Evolutionary conservation across 1,140 invertebrate genomes (phyloP), one percentile per base, ranked within the genome.

Genomic region (Drosophila ogumai): DNA sequence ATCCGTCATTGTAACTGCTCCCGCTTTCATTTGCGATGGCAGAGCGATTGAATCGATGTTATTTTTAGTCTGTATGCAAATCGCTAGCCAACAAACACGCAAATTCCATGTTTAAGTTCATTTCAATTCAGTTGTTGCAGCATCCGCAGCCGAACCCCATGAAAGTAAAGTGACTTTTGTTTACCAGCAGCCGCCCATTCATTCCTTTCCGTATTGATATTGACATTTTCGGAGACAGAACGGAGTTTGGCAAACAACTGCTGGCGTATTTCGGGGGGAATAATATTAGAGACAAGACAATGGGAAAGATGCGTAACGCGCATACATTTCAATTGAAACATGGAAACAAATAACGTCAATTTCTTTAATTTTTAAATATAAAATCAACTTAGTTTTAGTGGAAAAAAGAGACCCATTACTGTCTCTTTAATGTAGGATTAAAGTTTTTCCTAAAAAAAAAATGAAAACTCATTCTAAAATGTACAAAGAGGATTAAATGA

Each of bases 51-150:
- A 64, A 60, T 32, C 28, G 28, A 17, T 65, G 61, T 65, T 65
- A 61, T 65, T 43, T 65, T 61, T 65, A 22, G 46, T 69, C 19
- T 55, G 22, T 69, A 67, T 67, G 66, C 66, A 69, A 69, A 69
- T 69, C 32, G 63, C 32, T 55, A 28, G 12, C 36, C 66, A 50
- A 31, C 38, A 49, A 52, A 52, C 66, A 67, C 61, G 66, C 63
- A 44, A 69, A 44, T 69, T 55, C 32, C 66, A 28, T 69, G 63
- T 67, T 55, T 67, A 25, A 67, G 47, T 54, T 67, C 47, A 67
- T 46, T 69, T 28, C 31, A 38, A 67, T 67, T 55, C 66, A 32
- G 67, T 55, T 67, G 61, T 44, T 52, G 66, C 47, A 44, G 47
- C 59, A 61, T 32, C 41, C 46, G 44, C 31, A 60, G 31, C 19